A percentile compares a stretch with the other conserved stretches of the same genome.
phyloP scores from a whole-genome alignment of 2,113 vertebrate genomes.

The Rhea pennata region DNA sequence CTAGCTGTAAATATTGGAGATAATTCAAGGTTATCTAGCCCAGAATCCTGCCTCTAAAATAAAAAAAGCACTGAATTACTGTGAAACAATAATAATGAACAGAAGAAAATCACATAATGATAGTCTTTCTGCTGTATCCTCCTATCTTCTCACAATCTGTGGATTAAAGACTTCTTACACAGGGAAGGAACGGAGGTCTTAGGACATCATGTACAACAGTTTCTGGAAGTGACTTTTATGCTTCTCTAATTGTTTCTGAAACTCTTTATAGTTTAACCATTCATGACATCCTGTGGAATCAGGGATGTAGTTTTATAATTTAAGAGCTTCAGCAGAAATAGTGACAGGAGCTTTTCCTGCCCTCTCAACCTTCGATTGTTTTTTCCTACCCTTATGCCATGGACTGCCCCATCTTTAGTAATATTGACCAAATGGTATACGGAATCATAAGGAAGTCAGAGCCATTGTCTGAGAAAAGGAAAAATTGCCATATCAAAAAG shows the following conservation, averaged over 20 bases:
- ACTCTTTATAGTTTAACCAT: background rate
- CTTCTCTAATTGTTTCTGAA: background rate
- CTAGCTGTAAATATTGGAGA: too few species aligned
- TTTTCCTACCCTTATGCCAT: fast-evolving
- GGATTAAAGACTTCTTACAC: background rate
- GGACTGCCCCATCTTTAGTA: fast-evolving
- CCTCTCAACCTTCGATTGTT: background rate
- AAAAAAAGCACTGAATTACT: background rate
- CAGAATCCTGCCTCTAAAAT: too few species aligned
- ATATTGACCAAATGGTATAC: fast-evolving
- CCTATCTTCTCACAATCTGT: background rate
- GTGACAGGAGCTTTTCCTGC: fast-evolving
- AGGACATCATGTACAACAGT: background rate
- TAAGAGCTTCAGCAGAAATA: background rate
- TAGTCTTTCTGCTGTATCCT: background rate
- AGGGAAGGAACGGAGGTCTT: background rate
- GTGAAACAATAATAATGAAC: background rate
- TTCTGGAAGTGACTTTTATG: background rate
- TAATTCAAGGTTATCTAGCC: too few species aligned
- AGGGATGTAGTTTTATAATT: background rate
- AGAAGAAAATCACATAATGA: background rate
- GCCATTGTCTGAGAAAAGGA: background rate
- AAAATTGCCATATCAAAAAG: background rate
- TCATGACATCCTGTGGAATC: background rate
- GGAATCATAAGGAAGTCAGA: background rate